Evolutionary conservation across 1,140 invertebrate genomes (phyloP), one percentile per base, ranked within the genome.

Genomic region (Macrosteles quadrilineatus): DNA sequence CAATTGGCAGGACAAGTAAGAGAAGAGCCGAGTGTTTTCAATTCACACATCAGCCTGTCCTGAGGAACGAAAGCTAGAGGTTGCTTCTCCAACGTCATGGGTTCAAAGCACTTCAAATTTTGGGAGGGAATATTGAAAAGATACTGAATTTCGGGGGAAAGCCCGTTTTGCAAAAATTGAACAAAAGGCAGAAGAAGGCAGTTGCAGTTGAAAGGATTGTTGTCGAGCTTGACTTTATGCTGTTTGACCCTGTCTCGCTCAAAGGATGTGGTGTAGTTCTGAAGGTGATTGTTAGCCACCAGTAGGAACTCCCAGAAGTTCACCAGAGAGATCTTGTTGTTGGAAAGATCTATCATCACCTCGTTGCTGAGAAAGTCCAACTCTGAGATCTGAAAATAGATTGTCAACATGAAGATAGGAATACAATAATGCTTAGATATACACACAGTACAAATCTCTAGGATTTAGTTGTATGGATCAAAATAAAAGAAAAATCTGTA

Each of bases 201-300:
- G 72, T 91, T 85, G 73, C 91, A 93, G 3, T 75, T 55, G 27
- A 92, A 74, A 0, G 89, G 90, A 80, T 92, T 92, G 43, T 85
- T 77, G 66, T 79, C 83, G 2, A 88, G 78, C 17, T 76, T 75
- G 69, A 84, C 76, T 73, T 75, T 72, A 67, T 80, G 68, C 12
- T 69, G 40, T 6, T 30, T 45, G 40, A 43, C 36, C 2, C 17
- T 59, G 25, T 27, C 31, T 21, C 43, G n/a, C 19, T 57, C 47
- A 31, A 25, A 50, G 23, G 30, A 6, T 11, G 14, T 50, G 23
- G 66, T 65, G 59, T 30, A 63, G 21, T 27, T 29, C 11, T 59
- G 21, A 14, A 59, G 25, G 32, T 75, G 73, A 1, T 66, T 55
- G 4, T 68, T 14, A 45, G 70, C 71, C 0, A 75, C 27, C 14